A percentile compares a stretch with the other conserved stretches of the same genome.
Evolutionary conservation across 2,888 invertebrate species (phyloP).

Genomic region (Melanargia galathea): DNA sequence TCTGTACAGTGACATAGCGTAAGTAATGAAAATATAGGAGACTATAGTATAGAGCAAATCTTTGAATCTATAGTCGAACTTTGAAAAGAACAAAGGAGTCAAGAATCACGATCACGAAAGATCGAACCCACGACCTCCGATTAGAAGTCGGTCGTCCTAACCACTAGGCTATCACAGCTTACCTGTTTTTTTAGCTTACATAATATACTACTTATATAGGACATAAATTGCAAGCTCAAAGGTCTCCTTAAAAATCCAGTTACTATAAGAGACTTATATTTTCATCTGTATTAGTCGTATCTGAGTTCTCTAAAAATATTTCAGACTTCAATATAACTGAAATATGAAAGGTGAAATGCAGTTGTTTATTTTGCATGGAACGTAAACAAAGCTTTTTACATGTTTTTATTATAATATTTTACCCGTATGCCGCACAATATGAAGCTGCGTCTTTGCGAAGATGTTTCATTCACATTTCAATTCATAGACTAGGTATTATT

Average conservation of each 20-base stretch:
- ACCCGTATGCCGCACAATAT: not conserved
- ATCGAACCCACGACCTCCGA: too few species aligned
- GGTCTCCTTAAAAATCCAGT: conserved; percentile 4
- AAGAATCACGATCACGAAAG: too few species aligned
- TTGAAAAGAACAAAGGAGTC: too few species aligned
- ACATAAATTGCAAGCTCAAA: not conserved
- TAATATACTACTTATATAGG: too few species aligned
- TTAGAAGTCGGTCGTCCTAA: too few species aligned
- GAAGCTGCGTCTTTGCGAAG: not conserved
- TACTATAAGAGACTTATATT: conserved; percentile 3
- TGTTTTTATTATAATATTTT: conserved; percentile 24
- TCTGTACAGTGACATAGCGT: not conserved
- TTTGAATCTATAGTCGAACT: too few species aligned
- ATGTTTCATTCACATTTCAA: not conserved
- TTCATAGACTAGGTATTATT: too few species aligned
- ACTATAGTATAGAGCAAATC: not conserved
- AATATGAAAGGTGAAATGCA: conserved; percentile 21
- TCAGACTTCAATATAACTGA: conserved; percentile 9
- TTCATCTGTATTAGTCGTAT: conserved; percentile 9
- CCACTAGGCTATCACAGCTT: too few species aligned
- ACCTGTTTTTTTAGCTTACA: too few species aligned
- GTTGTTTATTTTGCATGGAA: conserved; percentile 28
- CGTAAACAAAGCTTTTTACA: conserved; percentile 24
- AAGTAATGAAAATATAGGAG: not conserved
- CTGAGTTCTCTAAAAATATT: conserved; percentile 10